Conservation (phyloP, 2,888 invertebrate species). For the Philopedon plagiatum region DNA sequence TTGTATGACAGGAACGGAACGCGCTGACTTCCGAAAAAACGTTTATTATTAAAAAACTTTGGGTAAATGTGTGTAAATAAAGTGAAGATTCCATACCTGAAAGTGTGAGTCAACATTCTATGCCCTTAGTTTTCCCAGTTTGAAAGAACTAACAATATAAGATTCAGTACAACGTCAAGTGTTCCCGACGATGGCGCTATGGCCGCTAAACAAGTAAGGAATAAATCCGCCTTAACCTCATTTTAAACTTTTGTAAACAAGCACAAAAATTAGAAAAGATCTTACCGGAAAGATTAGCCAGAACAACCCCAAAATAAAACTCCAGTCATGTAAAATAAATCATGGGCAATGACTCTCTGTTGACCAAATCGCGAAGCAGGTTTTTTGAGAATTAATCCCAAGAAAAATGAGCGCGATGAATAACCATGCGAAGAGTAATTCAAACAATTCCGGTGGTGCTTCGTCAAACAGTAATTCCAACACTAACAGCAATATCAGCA, state of each 20-base stretch:
- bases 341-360: conserved; percentile 48
- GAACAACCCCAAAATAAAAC: neutral
- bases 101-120: conserved; percentile 55
- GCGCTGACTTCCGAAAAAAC: conserved; percentile 59
- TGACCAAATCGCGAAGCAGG: conserved; percentile 40
- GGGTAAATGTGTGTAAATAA: conserved; percentile 54
- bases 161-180: conserved; percentile 63
- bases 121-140: conserved; percentile 50
- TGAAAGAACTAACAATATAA: conserved; percentile 60
- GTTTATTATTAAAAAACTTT: conserved; percentile 52
- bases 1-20: conserved; percentile 58
- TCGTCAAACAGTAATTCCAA: conserved; percentile 21
- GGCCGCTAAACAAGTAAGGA: conserved; percentile 68
- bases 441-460: conserved; percentile 28
- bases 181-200: conserved; percentile 67
- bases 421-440: conserved; percentile 49
- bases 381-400: conserved; percentile 41
- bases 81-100: conserved; percentile 53
- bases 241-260: conserved; percentile 63
- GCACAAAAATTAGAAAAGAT: conserved; percentile 22
- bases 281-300: neutral
- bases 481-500: conserved; percentile 31
- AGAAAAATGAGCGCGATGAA: conserved; percentile 55
- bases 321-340: conserved; percentile 46
- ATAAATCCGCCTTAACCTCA: conserved; percentile 68